Base-by-base conservation (phyloP, 2,797 vertebrate species). In the Helostoma temminkii region DNA sequence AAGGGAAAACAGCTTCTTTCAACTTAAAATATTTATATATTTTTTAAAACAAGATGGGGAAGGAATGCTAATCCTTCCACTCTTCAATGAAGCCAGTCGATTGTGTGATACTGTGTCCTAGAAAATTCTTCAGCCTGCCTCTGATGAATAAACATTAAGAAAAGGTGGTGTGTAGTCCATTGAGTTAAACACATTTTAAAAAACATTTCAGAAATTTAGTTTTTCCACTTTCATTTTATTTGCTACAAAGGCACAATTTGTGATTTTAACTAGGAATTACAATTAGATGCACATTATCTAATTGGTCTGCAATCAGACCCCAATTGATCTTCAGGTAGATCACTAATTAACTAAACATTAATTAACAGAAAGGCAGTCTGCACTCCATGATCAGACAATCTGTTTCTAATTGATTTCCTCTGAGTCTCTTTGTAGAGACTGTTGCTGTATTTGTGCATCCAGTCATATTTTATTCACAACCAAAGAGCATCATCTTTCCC, bases 401-500 rank as follows among this genome's bases (percentile, higher is more conserved):
- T 52, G 50, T 64, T 46, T 56, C 2, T 22, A 41, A 58, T 55
- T 18, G 24, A 53, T 67, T 63, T 59, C 46, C 26, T 54, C 28
- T 48, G 22, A 47, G 26, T 43, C 30, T 39, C 18, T 50, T 28
- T 55, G 48, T 30, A 12, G 8, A 55, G 52, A 16, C 26, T 26
- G 45, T 73, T 63, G 34, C 47, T 74, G 32, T 41, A 53, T 71
- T 58, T 67, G 28, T 63, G 54, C 32, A 56, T 79, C 56, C 24
- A 66, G 55, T 81, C 62, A 75, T 79, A 19, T 71, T 69, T 65
- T 49, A n/a, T 53, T 58, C 41, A 63, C 18, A 57, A 69, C 49
- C 28, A 65, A 68, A 66, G 69, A 55, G 57, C 64, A 68, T 71
- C 82, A 82, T 86, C 80, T 49, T 71, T 70, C 61, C 81, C 78